Conservation (phyloP, 2,113 vertebrate species). For the Meles meles region DNA sequence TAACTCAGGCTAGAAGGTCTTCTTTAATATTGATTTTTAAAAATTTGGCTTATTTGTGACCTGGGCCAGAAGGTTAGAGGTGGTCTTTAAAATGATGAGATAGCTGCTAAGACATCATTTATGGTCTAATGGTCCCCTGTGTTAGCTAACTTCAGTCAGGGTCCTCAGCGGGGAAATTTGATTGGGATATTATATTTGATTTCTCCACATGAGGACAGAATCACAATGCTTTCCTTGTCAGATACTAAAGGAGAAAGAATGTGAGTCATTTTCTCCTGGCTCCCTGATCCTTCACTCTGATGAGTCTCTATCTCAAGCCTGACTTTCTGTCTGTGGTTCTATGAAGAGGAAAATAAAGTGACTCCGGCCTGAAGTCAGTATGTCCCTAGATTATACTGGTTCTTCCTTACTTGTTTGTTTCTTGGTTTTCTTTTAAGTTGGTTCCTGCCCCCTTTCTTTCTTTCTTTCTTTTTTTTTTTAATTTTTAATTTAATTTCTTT, state of each 20-base stretch:
- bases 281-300: slow-evolving; percentile 3
- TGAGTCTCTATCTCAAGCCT: neutral
- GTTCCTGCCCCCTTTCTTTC: neutral
- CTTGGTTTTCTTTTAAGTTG: neutral
- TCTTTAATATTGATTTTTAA: neutral
- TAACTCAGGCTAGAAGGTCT: neutral
- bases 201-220: neutral
- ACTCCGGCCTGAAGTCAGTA: neutral
- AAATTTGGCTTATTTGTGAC: neutral
- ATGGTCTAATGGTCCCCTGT: neutral
- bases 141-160: neutral
- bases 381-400: no score
- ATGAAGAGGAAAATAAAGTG: neutral
- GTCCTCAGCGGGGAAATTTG: neutral
- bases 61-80: neutral
- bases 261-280: neutral
- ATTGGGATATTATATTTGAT: neutral
- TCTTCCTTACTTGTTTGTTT: neutral
- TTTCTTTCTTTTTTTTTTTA: no score
- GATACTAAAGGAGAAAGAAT: neutral
- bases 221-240: neutral
- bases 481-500: no score
- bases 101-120: neutral
- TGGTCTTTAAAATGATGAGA: neutral
- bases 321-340: neutral